Percentiles rank a stretch among this genome's conserved stretches.
Evolutionary conservation across 2,888 invertebrate genomes (phyloP).

Genomic region (Psylliodes chrysocephalus): DNA sequence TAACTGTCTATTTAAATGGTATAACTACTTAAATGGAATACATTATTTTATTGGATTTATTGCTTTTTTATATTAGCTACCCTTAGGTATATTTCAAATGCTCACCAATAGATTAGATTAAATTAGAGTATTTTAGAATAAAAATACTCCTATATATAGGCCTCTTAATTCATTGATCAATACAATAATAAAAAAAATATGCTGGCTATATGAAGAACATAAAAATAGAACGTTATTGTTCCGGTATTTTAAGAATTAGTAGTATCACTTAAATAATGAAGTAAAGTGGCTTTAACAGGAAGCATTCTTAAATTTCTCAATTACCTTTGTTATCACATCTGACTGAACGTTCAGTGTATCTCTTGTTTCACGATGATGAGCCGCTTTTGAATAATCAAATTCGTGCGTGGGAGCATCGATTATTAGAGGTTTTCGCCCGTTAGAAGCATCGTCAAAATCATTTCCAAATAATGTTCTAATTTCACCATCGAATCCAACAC

Average conservation of each 20-base stretch:
- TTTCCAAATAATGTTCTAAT: conserved; percentile 15
- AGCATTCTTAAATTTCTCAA: conserved; percentile 19
- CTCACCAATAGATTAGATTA: no score
- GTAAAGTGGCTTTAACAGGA: conserved; percentile 22
- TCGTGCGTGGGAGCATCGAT: conserved; percentile 5
- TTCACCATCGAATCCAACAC: conserved; percentile 2
- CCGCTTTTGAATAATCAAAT: neutral
- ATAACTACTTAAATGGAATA: no score
- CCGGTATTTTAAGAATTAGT: neutral
- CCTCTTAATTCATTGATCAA: no score
- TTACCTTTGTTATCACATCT: conserved; percentile 27
- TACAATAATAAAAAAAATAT: no score
- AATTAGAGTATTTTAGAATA: no score
- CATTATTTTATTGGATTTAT: no score
- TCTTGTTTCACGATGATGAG: conserved; percentile 4
- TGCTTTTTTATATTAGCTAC: no score
- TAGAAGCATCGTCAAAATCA: neutral
- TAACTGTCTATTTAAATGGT: no score
- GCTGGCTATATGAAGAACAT: no score
- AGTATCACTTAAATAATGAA: conserved; percentile 13
- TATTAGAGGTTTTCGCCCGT: neutral
- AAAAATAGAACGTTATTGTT: neutral
- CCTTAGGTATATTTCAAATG: no score
- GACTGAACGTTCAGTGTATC: conserved; percentile 2
- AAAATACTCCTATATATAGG: no score